A percentile compares a stretch with the other conserved stretches of the same genome.
Conservation (phyloP, 2,888 invertebrate genomes). For the Caenorhabditis zanzibari region DNA sequence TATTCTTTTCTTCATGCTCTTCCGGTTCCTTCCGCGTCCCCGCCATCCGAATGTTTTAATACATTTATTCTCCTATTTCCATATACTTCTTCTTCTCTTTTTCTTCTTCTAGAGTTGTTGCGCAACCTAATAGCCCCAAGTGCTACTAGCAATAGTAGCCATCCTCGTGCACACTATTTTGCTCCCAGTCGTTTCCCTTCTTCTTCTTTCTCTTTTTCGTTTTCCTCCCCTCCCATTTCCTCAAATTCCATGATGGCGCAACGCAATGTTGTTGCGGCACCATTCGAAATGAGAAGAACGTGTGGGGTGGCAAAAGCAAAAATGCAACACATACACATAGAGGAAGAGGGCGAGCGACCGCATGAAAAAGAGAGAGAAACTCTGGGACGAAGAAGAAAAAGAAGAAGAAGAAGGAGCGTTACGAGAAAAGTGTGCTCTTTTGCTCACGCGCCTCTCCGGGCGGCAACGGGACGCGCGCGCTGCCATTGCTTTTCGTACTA, state of each 20-base stretch:
- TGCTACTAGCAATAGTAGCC: conserved; percentile 48
- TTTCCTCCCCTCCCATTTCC: conserved; percentile 13
- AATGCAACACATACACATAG: conserved; percentile 58
- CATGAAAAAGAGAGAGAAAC: conserved; percentile 19
- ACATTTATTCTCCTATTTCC: conserved; percentile 51
- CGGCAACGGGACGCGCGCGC: conserved; percentile 56
- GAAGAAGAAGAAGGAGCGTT: conserved; percentile 26
- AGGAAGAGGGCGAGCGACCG: conserved; percentile 23
- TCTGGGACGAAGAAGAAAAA: too few relatives aligned
- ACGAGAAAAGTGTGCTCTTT: conserved; percentile 60
- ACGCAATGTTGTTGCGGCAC: conserved; percentile 44
- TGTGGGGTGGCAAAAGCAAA: conserved; percentile 57
- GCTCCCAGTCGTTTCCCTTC: conserved; percentile 34
- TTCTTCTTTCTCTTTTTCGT: conserved; percentile 18
- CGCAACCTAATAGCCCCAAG: conserved; percentile 59
- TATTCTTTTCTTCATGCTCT: conserved; percentile 4
- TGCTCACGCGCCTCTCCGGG: conserved; percentile 56
- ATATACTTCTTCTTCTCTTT: conserved; percentile 51
- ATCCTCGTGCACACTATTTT: conserved; percentile 39
- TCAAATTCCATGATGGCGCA: conserved; percentile 61
- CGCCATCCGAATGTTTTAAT: conserved; percentile 47
- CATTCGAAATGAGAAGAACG: conserved; percentile 66
- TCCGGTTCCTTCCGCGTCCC: conserved; percentile 25
- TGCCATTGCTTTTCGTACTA: conserved; percentile 66
- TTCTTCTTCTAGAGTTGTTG: conserved; percentile 49